A percentile compares a stretch with the other conserved stretches of the same genome.
Conservation (phyloP, 2,797 vertebrate species). For the Tragopan temminckii region DNA sequence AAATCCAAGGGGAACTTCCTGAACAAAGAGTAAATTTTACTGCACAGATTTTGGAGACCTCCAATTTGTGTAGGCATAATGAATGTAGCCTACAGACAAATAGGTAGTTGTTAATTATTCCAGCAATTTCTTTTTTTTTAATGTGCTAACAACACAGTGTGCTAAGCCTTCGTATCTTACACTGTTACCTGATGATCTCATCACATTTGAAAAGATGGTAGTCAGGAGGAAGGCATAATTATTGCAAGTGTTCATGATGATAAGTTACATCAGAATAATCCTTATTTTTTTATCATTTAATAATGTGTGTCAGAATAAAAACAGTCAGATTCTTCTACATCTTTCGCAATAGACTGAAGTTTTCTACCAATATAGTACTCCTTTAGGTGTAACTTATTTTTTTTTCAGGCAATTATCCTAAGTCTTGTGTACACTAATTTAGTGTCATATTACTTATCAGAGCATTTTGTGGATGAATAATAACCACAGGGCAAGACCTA, state of each 20-base stretch:
- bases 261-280: constrained; percentile 75
- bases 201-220: constrained; percentile 82
- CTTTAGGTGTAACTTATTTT: constrained; percentile 83
- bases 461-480: constrained; percentile 83
- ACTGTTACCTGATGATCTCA: constrained; percentile 86
- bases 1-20: constrained; percentile 88
- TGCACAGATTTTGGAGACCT: constrained; percentile 87
- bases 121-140: constrained; percentile 79
- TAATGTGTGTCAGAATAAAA: constrained; percentile 76
- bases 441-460: constrained; percentile 89
- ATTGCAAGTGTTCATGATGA: constrained; percentile 78
- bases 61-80: constrained; percentile 85
- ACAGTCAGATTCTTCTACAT: constrained; percentile 69
- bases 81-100: constrained; percentile 87
- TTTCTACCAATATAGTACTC: constrained; percentile 78
- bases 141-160: constrained; percentile 84
- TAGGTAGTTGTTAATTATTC: constrained; percentile 89
- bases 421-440: constrained; percentile 80
- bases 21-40: constrained; percentile 88
- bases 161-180: constrained; percentile 83
- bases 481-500: constrained; percentile 84
- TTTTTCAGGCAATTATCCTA: constrained; percentile 82
- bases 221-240: constrained; percentile 80
- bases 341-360: constrained; percentile 69
- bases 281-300: constrained; percentile 78